A percentile compares a stretch with the other conserved stretches of the same genome.
Conservation (phyloP, 2,888 invertebrate species). For the Mechanitis messenoides region DNA sequence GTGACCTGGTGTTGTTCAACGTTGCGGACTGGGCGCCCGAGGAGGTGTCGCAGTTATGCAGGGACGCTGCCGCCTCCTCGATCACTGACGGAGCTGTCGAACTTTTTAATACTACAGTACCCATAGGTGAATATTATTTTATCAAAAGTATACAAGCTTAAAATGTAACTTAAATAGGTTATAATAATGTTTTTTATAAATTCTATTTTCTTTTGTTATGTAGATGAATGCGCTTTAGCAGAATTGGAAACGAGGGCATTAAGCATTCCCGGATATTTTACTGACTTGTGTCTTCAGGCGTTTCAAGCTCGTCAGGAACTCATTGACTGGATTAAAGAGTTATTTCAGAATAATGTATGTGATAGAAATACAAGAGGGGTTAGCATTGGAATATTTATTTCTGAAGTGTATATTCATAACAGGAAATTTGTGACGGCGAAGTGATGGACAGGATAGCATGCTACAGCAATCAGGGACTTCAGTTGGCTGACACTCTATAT, state of each 20-base stretch:
- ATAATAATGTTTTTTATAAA: too few species aligned
- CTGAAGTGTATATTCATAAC: background rate
- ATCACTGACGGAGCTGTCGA: slow-evolving; percentile 45
- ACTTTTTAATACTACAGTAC: slow-evolving; percentile 42
- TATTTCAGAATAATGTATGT: slow-evolving; percentile 49
- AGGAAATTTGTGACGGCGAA: slow-evolving; percentile 39
- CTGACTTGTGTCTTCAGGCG: slow-evolving; percentile 62
- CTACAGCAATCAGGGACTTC: slow-evolving; percentile 57
- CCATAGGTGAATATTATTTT: slow-evolving; percentile 43
- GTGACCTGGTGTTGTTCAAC: slow-evolving; percentile 52
- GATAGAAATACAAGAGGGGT: background rate
- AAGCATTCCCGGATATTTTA: slow-evolving; percentile 55
- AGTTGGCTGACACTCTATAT: slow-evolving; percentile 56
- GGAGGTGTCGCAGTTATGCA: slow-evolving; percentile 58
- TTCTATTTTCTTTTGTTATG: background rate
- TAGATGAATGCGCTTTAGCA: slow-evolving; percentile 52
- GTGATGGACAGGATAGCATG: slow-evolving; percentile 49
- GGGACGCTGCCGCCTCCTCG: slow-evolving; percentile 45
- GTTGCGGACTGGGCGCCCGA: slow-evolving; percentile 65
- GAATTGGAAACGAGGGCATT: slow-evolving; percentile 51
- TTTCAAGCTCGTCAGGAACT: slow-evolving; percentile 63
- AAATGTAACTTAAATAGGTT: background rate
- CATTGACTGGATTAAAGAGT: slow-evolving; percentile 64
- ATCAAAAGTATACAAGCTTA: too few species aligned
- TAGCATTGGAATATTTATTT: slow-evolving; percentile 1